A percentile compares a stretch with the other conserved stretches of the same genome.
Conservation (phyloP, 2,888 invertebrate genomes). For the Malthinus flaveolus region DNA sequence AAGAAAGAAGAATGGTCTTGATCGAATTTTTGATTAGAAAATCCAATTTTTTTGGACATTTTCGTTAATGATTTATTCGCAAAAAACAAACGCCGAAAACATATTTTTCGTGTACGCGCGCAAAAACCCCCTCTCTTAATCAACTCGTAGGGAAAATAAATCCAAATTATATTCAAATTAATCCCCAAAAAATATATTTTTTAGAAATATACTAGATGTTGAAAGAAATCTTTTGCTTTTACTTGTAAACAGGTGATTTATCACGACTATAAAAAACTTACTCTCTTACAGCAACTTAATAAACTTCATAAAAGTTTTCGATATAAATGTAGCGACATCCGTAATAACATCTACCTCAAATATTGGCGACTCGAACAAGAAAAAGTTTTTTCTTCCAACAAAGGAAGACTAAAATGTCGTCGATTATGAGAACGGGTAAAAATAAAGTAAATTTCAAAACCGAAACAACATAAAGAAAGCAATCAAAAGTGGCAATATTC, state of each 20-base stretch:
- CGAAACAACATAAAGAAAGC: neutral
- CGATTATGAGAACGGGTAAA: conserved; percentile 1
- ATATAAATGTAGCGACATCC: conserved; percentile 8
- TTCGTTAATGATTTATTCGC: too few relatives aligned
- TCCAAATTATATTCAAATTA: conserved; percentile 8
- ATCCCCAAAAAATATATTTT: conserved; percentile 1
- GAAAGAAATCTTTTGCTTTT: conserved; percentile 7
- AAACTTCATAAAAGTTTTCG: conserved; percentile 10
- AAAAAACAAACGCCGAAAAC: neutral
- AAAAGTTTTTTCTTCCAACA: conserved; percentile 2
- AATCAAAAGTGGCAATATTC: neutral
- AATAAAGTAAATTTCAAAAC: conserved; percentile 2
- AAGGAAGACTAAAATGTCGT: conserved; percentile 2
- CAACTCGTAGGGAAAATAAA: neutral
- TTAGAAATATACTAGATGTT: conserved; percentile 13
- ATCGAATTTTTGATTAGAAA: conserved; percentile 3
- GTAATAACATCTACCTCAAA: conserved; percentile 6
- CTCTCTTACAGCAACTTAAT: conserved; percentile 16
- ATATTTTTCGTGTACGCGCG: neutral
- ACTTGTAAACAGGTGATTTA: conserved; percentile 20
- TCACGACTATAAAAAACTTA: conserved; percentile 15
- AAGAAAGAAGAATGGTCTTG: conserved; percentile 10
- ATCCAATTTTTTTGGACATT: neutral
- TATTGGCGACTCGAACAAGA: conserved; percentile 6
- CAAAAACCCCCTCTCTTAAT: neutral